Evolutionary conservation across 1,140 invertebrate genomes (phyloP), one percentile per base, ranked within the genome.

Genomic region (Proctacanthus coquilletti): DNA sequence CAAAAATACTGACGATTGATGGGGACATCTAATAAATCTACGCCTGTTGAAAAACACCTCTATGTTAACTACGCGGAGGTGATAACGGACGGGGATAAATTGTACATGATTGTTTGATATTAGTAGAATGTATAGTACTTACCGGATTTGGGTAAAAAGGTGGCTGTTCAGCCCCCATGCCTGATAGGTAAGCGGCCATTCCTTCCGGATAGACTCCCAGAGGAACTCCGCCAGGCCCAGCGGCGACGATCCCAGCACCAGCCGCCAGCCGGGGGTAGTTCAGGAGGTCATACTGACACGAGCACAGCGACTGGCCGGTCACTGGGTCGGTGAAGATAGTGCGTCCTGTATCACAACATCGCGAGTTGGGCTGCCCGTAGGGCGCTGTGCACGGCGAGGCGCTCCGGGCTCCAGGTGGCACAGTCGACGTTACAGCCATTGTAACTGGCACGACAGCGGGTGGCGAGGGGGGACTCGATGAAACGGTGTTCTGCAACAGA

Each of bases 301-400:
- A 91, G 65, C 88, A 94, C 11, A 93, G 77, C 6, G 81, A 86
- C 63, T 92, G 86, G 14, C 87, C 87, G 29, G 84, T 91, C 45
- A 89, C 70, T 6, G 88, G 87, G 63, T 94, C 86, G 42, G 86
- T 88, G 63, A 88, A 85, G 48, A 93, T 76, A 5, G 86, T 84
- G 31, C 87, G 69, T 31, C 87, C 87, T 38, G 84, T 88, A 65
- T 93, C 88, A 63, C 88, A 93, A 65, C 88, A 93, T 45, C 81
- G 70, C 59, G 73, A 48, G 51, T 32, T 25, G 72, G 62, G 62
- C 71, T 65, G 56, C 71, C 71, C 48, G 57, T 36, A 43, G 49
- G 53, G 66, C 47, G 59, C 46, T 41, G 44, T 49, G 41, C 54
- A 63, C 18, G 63, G 65, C 15, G 62, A 63, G 48, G 61, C 62